Evolutionary conservation across 2,797 vertebrate species (phyloP), one percentile per base, ranked within the genome.

Genomic region (Anguilla obscura): DNA sequence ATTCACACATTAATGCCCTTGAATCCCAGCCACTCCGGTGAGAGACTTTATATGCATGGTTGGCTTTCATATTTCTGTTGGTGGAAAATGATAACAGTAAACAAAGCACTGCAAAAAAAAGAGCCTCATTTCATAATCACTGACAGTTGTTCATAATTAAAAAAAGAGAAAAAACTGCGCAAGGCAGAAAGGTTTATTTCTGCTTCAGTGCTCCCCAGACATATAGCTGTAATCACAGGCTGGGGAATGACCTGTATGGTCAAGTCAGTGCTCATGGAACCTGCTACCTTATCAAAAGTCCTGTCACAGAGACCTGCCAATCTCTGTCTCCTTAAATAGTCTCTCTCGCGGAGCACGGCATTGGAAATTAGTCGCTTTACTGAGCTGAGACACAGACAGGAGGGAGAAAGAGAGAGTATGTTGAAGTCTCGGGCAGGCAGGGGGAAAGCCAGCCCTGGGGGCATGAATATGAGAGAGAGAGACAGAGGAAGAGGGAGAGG

Each of bases 311-410:
- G 79, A 40, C 50, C 85, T 85, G 86, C 60, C 86, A 84, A 84
- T 86, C 85, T 84, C 85, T 80, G 74, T 86, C 85, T 86, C 58
- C 85, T 60, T 82, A 83, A 86, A 89, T 79, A 85, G 84, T 45
- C 56, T 74, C 50, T 52, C 16, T 54, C 66, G 33, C 36, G 14
- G 76, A 86, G 88, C 76, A 50, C 56, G 5, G 88, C 79, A 48
- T 69, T 69, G 50, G 9, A 27, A 33, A 89, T 89, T 87, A 89
- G 86, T 16, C 60, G 63, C 63, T 86, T 89, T 87, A 69, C 60
- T 87, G 88, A 87, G 80, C 86, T 84, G 85, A 89, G 74, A 71
- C 66, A 71, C 79, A 36, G 87, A 58, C 54, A n/a, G 30, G 30
- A 27, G 30, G 30, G 30, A 54, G 69, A 86, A 21, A 40, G 88